Evolutionary conservation across 2,113 vertebrate species (phyloP).

Genomic region (Sebastes schlegelii): DNA sequence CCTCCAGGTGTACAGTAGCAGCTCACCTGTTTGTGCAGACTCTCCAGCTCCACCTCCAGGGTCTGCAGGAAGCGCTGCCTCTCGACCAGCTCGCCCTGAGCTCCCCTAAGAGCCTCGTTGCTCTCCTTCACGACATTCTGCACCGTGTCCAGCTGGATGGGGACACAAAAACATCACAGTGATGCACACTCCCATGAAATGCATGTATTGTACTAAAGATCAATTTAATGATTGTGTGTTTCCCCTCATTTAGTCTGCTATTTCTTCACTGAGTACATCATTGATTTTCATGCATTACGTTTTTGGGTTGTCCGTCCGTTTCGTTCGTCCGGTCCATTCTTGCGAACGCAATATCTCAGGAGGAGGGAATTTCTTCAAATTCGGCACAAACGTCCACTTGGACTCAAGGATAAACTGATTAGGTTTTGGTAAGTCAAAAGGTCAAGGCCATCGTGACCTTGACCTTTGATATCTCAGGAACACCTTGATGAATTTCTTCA

Average conservation of each 20-base stretch:
- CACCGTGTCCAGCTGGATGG: conserved; percentile 80
- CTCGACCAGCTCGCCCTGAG: conserved; percentile 82
- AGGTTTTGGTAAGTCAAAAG: no score
- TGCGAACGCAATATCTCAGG: no score
- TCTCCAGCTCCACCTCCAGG: conserved; percentile 86
- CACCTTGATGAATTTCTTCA: no score
- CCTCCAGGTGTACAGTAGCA: background rate
- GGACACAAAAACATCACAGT: background rate
- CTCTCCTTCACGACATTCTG: conserved; percentile 84
- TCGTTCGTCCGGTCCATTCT: no score
- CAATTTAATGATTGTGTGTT: background rate
- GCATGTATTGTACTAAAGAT: background rate
- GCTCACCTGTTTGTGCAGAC: conserved; percentile 86
- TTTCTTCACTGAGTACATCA: no score
- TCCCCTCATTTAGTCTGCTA: background rate
- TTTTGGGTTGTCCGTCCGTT: background rate
- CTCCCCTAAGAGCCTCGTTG: conserved; percentile 80
- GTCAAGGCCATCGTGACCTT: no score
- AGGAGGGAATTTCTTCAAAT: no score
- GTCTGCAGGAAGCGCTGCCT: conserved; percentile 85
- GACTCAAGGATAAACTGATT: no score
- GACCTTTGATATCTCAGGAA: no score
- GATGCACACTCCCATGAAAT: background rate
- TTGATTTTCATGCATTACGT: background rate
- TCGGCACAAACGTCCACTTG: no score